Base-by-base conservation (phyloP, 2,888 invertebrate genomes). In the Melipona bicolor region DNA sequence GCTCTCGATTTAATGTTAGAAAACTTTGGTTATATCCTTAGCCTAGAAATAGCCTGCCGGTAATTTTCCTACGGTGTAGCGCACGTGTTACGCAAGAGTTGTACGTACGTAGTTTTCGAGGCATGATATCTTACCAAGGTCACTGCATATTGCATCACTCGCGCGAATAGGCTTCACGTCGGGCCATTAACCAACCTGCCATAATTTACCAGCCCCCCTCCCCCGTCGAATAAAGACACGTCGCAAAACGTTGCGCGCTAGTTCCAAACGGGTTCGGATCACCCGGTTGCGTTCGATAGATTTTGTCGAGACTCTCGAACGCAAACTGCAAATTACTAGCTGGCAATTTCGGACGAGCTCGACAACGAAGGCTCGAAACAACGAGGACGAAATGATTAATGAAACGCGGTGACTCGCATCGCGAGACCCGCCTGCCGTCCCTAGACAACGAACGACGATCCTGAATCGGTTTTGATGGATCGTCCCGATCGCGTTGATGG, bases 401-500 rank as follows among this genome's bases (percentile, higher is more conserved):
- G 79, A 62, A 76, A 62, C 19, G 43, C 27, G 9, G 21, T 13
- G n/a, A 67, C 64, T n/a, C 4, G 59, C 52, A 56, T 65, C 72
- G 65, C 72, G 59, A 68, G 52, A 36, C 9, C 36, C 36, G 24
- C 15, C 15, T 36, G 77, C 65, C 32, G 36, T 76, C 61, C 19
- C 36, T 32, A 32, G 62, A 70, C 77, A n/a, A 50, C 24, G 70
- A 4, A 71, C 54, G 68, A 79, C 72, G 52, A 81, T 64, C 62
- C 73, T 19, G 81, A 54, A 76, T 76, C 79, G 56, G 64, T 72
- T 68, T 65, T 84, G 88, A 88, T 81, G 77, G 86, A 88, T 84
- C 79, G 86, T 79, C 83, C 52, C 9, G 86, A 86, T 85, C 75
- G 52, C 72, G 73, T 65, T 81, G 88, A 88, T 83, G 82, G 88